Evolutionary conservation across 1,140 invertebrate genomes (phyloP), one percentile per base, ranked within the genome.

Genomic region (Neuroterus valhalla): DNA sequence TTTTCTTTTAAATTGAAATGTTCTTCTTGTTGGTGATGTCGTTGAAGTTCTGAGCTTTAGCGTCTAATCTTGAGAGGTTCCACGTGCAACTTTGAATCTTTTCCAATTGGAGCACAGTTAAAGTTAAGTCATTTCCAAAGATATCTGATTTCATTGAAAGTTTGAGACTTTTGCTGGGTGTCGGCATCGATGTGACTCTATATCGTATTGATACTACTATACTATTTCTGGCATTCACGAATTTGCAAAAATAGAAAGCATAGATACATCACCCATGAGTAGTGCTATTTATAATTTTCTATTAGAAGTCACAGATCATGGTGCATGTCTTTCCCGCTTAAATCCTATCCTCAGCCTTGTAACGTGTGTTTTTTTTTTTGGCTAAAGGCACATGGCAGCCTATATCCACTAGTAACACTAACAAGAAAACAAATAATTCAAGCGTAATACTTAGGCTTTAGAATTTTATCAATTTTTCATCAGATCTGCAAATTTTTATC

Each of bases 221-320:
- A 62, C 55, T 62, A 48, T 46, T 26, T 68, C 43, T 31, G 75
- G 74, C 71, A 80, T 87, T 86, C 79, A 79, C 81, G 83, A 81
- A 84, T 83, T 85, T 79, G 84, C 82, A 83, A 88, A 87, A 87
- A 87, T 81, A 85, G 82, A 82, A 78, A 81, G 80, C 83, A 83
- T 83, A 86, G 84, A 86, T 85, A 85, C 84, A 85, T 88, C 86
- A 88, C 84, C 85, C 87, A 87, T 85, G 85, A 78, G 80, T 80
- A 78, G 80, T 80, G 77, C 85, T 89, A 89, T 89, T 89, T 88
- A 86, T 89, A 89, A 86, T 73, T 78, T 78, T 82, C 85, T 87
- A 85, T 87, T 88, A 87, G 84, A 88, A 87, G 83, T 84, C 81
- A 77, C 81, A 85, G 78, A 78, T 85, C 82, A 81, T 82, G 55